phyloP scores from a whole-genome alignment of 2,888 invertebrate genomes.

The Lysandra coridon region DNA sequence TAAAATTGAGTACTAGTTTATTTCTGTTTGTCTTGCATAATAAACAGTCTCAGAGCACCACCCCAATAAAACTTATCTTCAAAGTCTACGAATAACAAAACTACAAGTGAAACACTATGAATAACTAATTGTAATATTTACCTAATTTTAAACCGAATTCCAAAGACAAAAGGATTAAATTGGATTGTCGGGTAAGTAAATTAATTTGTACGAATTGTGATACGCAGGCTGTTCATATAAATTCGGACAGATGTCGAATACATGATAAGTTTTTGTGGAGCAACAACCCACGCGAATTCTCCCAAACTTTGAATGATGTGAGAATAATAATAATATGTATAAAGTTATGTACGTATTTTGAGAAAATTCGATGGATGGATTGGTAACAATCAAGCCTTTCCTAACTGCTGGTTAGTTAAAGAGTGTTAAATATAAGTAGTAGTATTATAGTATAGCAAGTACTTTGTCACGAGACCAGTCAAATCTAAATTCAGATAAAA shows the following conservation, averaged over 20 bases:
- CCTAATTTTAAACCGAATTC: conserved; percentile 24
- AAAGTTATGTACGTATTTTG: neutral
- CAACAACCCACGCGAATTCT: neutral
- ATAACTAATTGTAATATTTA: conserved; percentile 10
- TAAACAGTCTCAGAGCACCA: neutral
- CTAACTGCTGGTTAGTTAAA: too few relatives aligned
- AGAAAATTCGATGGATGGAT: too few relatives aligned
- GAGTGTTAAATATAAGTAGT: too few relatives aligned
- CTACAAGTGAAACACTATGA: conserved; percentile 20
- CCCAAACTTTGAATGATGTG: neutral
- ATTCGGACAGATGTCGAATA: conserved; percentile 3
- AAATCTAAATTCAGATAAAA: too few relatives aligned
- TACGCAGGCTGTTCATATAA: neutral
- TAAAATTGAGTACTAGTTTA: neutral
- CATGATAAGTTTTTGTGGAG: neutral
- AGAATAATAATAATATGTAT: neutral
- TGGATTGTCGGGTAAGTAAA: conserved; percentile 13
- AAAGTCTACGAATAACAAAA: neutral
- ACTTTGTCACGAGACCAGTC: too few relatives aligned
- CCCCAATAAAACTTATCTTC: conserved; percentile 19
- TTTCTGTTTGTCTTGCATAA: neutral
- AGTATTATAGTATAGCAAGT: too few relatives aligned
- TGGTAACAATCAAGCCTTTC: too few relatives aligned
- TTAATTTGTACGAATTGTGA: neutral
- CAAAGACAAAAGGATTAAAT: conserved; percentile 29